These are phyloP conservation scores for Polypedilum pembai DNA, from an alignment of 1,140 invertebrate species.

Conservation along the genomic window DNA sequence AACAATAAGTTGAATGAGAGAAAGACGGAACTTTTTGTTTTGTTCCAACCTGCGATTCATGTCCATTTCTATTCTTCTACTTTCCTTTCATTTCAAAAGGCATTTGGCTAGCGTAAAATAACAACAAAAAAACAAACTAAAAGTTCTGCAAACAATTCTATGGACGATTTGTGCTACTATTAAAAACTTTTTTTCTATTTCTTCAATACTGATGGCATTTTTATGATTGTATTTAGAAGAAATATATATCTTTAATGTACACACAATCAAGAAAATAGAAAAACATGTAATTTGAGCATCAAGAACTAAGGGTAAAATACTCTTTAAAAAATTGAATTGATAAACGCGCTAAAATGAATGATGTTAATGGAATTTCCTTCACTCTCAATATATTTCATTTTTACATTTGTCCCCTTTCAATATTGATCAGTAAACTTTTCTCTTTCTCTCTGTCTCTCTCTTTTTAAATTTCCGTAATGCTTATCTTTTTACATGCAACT, in stretches of 20 bases:
- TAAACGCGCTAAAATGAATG: background rate
- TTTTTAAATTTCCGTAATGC: conserved; percentile 13
- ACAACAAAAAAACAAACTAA: background rate
- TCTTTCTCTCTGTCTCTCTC: background rate
- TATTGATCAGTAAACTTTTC: background rate
- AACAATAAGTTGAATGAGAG: background rate
- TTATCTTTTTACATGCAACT: background rate
- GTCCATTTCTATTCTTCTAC: background rate
- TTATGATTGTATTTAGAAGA: background rate
- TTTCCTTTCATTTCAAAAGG: background rate
- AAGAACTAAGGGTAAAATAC: too few relatives aligned
- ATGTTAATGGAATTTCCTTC: background rate
- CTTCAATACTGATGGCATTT: background rate
- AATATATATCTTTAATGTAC: background rate
- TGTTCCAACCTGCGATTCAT: background rate
- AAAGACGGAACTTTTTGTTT: background rate
- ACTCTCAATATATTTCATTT: too few relatives aligned
- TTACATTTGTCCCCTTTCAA: background rate
- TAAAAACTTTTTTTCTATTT: background rate
- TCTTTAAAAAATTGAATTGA: too few relatives aligned
- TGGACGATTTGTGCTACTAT: conserved; percentile 1
- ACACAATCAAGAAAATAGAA: too few relatives aligned
- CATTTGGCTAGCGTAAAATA: background rate
- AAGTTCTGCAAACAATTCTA: background rate
- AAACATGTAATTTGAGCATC: too few relatives aligned